phyloP scores from a whole-genome alignment of 2,113 vertebrate species.

The Poecile atricapillus region DNA sequence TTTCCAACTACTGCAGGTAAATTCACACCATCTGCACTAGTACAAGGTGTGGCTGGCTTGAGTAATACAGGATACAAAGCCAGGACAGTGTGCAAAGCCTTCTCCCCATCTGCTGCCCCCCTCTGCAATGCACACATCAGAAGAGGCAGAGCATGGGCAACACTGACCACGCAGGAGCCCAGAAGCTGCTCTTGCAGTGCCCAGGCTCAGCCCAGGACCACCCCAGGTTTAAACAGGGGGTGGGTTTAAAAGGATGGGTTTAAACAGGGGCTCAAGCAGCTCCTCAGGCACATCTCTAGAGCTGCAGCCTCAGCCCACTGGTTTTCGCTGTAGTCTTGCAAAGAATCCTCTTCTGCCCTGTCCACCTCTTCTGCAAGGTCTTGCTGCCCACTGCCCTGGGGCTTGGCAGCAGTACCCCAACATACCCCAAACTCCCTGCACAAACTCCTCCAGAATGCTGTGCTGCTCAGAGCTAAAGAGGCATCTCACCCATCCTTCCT shows the following conservation, averaged over 20 bases:
- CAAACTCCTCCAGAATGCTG: rapidly evolving
- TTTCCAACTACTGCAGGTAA: not conserved
- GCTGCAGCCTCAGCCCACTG: rapidly evolving
- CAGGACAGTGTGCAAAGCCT: rapidly evolving
- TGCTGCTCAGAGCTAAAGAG: not conserved
- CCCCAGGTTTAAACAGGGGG: too few relatives aligned
- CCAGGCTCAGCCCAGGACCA: not conserved
- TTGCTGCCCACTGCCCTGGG: not conserved
- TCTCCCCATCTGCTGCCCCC: not conserved
- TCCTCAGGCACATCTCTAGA: rapidly evolving
- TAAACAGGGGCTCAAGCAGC: not conserved
- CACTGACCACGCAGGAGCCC: rapidly evolving
- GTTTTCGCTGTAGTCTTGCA: not conserved
- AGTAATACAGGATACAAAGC: not conserved
- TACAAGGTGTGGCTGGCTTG: rapidly evolving
- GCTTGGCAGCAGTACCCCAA: not conserved
- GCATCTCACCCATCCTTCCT: not conserved
- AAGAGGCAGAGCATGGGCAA: not conserved
- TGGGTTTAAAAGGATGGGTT: too few relatives aligned
- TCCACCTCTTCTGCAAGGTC: not conserved
- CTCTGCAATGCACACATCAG: rapidly evolving
- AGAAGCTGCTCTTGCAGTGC: not conserved
- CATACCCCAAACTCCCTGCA: not conserved
- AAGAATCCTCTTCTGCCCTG: not conserved
- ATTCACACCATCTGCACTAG: not conserved